Base-by-base conservation (phyloP, 2,797 vertebrate genomes). In the Melanotaenia pygmaea region DNA sequence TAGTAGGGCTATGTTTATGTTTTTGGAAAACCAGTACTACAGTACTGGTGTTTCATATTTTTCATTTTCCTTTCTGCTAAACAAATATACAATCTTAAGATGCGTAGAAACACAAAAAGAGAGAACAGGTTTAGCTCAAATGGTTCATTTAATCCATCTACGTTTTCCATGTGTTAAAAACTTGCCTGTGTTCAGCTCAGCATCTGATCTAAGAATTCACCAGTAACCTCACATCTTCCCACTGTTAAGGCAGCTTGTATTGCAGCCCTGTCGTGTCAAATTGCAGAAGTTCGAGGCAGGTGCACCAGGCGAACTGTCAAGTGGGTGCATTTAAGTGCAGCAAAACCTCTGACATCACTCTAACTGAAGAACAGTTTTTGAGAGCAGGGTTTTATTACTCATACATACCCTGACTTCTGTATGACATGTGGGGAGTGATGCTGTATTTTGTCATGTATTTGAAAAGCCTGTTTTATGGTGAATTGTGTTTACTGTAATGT, bases 331-430 rank as follows among this genome's bases (percentile, higher is more conserved):
- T 38, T 28, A 68, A 50, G 47, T 35, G 50, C 22, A 58, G 32
- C n/a, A 66, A 75, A 63, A 45, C 30, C 58, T 71, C 74, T 60
- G 54, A 64, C 66, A 60, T 71, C 66, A 58, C 59, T 71, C 37
- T 34, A 18, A 38, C 28, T 18, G 32, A 6, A 58, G 67, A 47
- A 20, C 35, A 8, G 16, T 54, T 64, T 58, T 38, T 61, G 54
- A 67, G 37, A 59, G 64, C 54, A 59, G 3, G 16, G 58, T 20
- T 28, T 11, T 64, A 58, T 60, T 37, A 56, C 38, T 61, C 37
- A 11, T 65, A 6, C 34, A 20, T 59, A 47, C 62, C 16, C 53
- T 80, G 59, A 72, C 61, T 59, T 67, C 4, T 57, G 18, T 20
- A 58, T 34, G n/a, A 16, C 56, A 30, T 35, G 26, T 26, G n/a